Percentiles rank a stretch among this genome's conserved stretches.
phyloP scores from a whole-genome alignment of 2,888 invertebrate genomes.

The Eurois occulta region DNA sequence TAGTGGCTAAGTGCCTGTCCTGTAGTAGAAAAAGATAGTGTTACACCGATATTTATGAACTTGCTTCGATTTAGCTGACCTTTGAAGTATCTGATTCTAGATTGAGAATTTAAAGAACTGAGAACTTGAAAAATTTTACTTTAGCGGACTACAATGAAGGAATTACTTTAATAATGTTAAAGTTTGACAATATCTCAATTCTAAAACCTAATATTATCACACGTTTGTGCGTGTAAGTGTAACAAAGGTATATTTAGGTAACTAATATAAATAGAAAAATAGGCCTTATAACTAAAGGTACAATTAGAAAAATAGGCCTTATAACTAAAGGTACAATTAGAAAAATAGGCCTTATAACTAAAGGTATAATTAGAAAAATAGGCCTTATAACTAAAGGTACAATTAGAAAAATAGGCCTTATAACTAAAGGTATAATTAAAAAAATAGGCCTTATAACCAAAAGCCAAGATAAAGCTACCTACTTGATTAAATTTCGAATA shows the following conservation, averaged over 20 bases:
- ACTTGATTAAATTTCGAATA: conserved; percentile 26
- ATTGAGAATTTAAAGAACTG: background rate
- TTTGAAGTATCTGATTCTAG: background rate
- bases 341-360: too few species aligned
- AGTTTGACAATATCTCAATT: background rate
- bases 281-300: too few species aligned
- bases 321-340: too few species aligned
- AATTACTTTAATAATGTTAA: background rate
- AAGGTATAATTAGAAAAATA: conserved; percentile 8
- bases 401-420: too few species aligned
- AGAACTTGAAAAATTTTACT: background rate
- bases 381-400: too few species aligned
- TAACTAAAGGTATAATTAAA: too few species aligned
- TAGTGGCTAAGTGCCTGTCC: background rate
- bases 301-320: too few species aligned
- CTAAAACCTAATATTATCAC: background rate
- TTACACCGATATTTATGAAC: background rate
- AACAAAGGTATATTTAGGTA: too few species aligned
- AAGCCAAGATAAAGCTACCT: conserved; percentile 5
- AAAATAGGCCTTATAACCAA: background rate
- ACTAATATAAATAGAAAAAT: too few species aligned
- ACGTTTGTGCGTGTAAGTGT: background rate
- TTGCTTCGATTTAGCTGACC: background rate
- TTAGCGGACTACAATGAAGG: background rate
- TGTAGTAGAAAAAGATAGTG: background rate